These are phyloP conservation scores for Criorhina ranunculi DNA, from an alignment of 2,888 invertebrate genomes.

Conservation along the genomic window DNA sequence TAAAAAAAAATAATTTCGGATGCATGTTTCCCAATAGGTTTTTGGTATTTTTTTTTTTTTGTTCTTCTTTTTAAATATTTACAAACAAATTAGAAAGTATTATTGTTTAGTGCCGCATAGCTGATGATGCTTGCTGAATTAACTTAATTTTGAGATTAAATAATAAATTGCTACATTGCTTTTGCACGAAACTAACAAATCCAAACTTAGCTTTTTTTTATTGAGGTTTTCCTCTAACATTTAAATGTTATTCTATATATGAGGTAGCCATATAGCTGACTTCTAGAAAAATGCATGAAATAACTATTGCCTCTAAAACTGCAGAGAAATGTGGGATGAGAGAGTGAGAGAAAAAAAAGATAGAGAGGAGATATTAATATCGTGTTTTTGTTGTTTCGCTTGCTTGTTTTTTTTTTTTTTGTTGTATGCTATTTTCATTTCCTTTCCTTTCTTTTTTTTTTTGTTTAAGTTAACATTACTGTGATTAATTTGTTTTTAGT, in stretches of 20 bases:
- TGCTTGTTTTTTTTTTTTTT: constrained; percentile 43
- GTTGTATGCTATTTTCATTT: constrained; percentile 52
- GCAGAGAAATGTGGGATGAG: constrained; percentile 53
- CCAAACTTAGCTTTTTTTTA: constrained; percentile 40
- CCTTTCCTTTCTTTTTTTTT: constrained; percentile 29
- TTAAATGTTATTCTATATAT: constrained; percentile 27
- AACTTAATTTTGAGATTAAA: constrained; percentile 29
- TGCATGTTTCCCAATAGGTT: constrained; percentile 54
- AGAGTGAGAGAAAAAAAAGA: constrained; percentile 52
- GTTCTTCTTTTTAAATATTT: constrained; percentile 58
- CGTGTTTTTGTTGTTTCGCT: constrained; percentile 61
- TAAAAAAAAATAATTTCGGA: constrained; percentile 41
- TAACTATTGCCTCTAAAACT: constrained; percentile 47
- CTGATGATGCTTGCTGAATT: constrained; percentile 51
- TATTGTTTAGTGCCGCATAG: constrained; percentile 57
- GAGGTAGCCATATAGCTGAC: constrained; percentile 25
- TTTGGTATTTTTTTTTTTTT: constrained; percentile 6
- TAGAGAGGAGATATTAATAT: constrained; percentile 58
- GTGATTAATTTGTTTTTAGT: constrained; percentile 46
- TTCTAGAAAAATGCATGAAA: constrained; percentile 45
- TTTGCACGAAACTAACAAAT: constrained; percentile 67
- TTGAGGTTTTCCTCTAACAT: constrained; percentile 42
- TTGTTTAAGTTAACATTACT: constrained; percentile 63
- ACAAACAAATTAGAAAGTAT: constrained; percentile 62
- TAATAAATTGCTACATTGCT: constrained; percentile 62